Conservation (phyloP, 2,888 invertebrate species). For the Macrosiphum euphorbiae region DNA sequence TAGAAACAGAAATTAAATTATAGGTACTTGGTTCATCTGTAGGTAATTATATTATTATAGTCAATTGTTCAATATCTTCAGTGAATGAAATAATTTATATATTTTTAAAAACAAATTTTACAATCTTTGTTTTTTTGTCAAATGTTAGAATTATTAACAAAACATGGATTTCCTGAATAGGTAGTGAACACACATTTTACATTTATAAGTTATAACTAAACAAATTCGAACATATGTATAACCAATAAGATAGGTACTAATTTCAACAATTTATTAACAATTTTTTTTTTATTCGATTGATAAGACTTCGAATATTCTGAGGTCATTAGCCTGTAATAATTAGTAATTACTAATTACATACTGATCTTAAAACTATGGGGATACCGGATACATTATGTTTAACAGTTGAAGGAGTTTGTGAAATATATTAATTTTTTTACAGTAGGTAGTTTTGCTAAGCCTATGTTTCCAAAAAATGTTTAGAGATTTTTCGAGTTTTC, state of each 20-base stretch:
- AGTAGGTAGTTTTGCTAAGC: too few relatives aligned
- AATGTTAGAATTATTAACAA: neutral
- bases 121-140: neutral
- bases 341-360: too few relatives aligned
- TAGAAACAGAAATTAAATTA: neutral
- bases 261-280: neutral
- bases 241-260: neutral
- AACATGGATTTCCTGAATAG: neutral
- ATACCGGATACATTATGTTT: too few relatives aligned
- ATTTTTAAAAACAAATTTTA: neutral
- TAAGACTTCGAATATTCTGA: too few relatives aligned
- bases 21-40: neutral
- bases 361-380: too few relatives aligned
- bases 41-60: neutral
- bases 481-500: too few relatives aligned
- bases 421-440: too few relatives aligned
- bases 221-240: neutral
- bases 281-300: too few relatives aligned
- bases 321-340: too few relatives aligned
- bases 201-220: neutral
- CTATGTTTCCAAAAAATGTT: too few relatives aligned
- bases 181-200: neutral
- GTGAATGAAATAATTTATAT: neutral
- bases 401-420: too few relatives aligned
- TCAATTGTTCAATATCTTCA: neutral